phyloP scores from a whole-genome alignment of 2,797 vertebrate species.

The Microctenopoma stevenorrisi region DNA sequence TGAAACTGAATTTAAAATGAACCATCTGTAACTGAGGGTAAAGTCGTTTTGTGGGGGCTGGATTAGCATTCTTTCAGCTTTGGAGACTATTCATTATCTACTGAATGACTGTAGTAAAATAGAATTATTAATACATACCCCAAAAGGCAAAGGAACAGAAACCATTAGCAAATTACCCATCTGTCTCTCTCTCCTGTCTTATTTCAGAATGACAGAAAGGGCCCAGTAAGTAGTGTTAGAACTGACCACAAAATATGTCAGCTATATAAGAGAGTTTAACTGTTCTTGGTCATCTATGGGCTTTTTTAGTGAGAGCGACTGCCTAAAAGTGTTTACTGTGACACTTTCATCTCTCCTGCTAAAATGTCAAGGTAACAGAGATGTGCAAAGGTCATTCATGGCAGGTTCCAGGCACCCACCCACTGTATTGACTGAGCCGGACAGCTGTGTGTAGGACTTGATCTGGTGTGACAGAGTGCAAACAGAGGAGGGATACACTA shows the following conservation, averaged over 20 bases:
- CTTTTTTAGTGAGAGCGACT: slow-evolving; percentile 22
- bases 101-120: slow-evolving; percentile 46
- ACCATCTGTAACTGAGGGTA: slow-evolving; percentile 10
- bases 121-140: slow-evolving; percentile 56
- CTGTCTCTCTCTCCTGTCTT: slow-evolving; percentile 35
- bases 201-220: slow-evolving; percentile 46
- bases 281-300: not conserved
- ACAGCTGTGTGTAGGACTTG: slow-evolving; percentile 41
- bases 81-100: slow-evolving; percentile 49
- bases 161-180: slow-evolving; percentile 56
- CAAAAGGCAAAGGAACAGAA: slow-evolving; percentile 51
- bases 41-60: slow-evolving; percentile 26
- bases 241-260: slow-evolving; percentile 34
- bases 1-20: not conserved
- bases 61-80: slow-evolving; percentile 37
- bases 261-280: slow-evolving; percentile 5
- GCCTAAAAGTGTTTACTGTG: slow-evolving; percentile 17
- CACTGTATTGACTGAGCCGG: slow-evolving; percentile 50
- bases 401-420: slow-evolving; percentile 56
- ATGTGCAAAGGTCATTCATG: slow-evolving; percentile 58
- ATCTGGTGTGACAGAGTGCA: slow-evolving; percentile 54
- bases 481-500: slow-evolving; percentile 35
- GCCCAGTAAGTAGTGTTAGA: slow-evolving; percentile 23
- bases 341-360: slow-evolving; percentile 37
- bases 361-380: slow-evolving; percentile 33